Percentiles rank a stretch among this genome's conserved stretches.
These are phyloP conservation scores for Melieria omissa DNA, from an alignment of 2,888 invertebrate species.

Conservation along the genomic window DNA sequence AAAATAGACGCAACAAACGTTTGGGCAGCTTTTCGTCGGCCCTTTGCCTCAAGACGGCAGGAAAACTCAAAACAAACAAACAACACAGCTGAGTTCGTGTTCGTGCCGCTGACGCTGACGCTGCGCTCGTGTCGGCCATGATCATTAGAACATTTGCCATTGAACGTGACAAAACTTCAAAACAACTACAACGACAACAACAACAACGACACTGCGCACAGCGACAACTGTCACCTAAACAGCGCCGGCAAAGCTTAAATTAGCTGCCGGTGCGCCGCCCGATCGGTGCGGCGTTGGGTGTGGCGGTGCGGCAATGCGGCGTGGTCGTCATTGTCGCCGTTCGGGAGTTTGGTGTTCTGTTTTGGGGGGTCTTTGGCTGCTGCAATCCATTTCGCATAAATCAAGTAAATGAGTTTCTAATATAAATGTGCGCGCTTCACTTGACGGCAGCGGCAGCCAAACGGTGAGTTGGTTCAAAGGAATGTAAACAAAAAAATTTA, in stretches of 20 bases:
- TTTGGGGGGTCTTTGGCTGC: slow-evolving; percentile 33
- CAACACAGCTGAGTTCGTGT: too few species aligned
- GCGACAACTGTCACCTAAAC: not conserved
- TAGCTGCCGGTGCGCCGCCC: slow-evolving; percentile 7
- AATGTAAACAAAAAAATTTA: too few species aligned
- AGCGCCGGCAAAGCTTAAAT: not conserved
- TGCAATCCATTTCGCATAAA: slow-evolving; percentile 61
- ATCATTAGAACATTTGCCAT: slow-evolving; percentile 56
- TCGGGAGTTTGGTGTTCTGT: not conserved
- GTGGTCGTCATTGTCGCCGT: slow-evolving; percentile 1
- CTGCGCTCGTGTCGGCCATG: slow-evolving; percentile 39
- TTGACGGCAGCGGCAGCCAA: slow-evolving; percentile 10
- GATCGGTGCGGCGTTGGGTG: slow-evolving; percentile 1
- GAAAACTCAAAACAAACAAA: too few species aligned
- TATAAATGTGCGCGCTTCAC: slow-evolving; percentile 6
- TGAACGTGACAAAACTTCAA: slow-evolving; percentile 64
- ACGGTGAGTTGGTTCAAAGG: not conserved
- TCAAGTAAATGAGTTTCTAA: slow-evolving; percentile 56
- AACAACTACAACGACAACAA: slow-evolving; percentile 47
- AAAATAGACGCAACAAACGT: too few species aligned
- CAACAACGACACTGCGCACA: slow-evolving; percentile 8
- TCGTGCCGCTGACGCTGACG: too few species aligned
- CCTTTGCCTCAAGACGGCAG: too few species aligned
- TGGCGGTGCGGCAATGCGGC: not conserved
- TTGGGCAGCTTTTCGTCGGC: too few species aligned